Conservation (phyloP, 2,888 invertebrate species). For the Antheraea assamensis region DNA sequence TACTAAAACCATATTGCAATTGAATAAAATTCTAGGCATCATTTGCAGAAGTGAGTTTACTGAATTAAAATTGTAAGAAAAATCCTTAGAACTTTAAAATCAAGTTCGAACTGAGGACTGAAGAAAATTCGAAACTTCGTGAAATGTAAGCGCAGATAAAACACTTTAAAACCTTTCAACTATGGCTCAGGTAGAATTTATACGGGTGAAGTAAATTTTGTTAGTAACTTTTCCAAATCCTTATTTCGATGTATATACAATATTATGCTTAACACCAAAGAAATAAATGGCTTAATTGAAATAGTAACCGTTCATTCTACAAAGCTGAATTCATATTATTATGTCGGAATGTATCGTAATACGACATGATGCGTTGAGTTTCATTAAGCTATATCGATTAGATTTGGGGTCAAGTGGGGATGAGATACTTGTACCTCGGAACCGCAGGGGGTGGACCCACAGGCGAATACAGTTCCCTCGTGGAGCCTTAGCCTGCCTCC, state of each 20-base stretch:
- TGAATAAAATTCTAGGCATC: too few species aligned
- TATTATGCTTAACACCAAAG: neutral
- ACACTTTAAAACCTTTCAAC: conserved; percentile 6
- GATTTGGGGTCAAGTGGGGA: too few species aligned
- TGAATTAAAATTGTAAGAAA: too few species aligned
- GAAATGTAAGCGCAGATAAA: neutral
- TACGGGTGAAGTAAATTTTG: neutral
- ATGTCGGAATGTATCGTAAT: neutral
- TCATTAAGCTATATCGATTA: too few species aligned
- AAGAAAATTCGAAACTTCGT: neutral
- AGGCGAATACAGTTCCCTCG: too few species aligned
- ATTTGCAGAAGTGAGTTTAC: too few species aligned
- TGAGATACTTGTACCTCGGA: too few species aligned
- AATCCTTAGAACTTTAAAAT: too few species aligned
- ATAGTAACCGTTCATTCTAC: neutral
- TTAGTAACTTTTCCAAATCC: neutral
- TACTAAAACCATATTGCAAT: too few species aligned
- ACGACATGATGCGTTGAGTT: too few species aligned
- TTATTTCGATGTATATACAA: neutral
- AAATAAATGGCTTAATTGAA: neutral
- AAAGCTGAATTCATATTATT: neutral
- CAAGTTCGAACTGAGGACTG: neutral
- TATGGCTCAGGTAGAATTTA: neutral
- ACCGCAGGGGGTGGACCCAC: too few species aligned
- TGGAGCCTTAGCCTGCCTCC: too few species aligned